A percentile compares a stretch with the other conserved stretches of the same genome.
These are phyloP conservation scores for Thumatha senex DNA, from an alignment of 2,888 invertebrate genomes.

Conservation along the genomic window DNA sequence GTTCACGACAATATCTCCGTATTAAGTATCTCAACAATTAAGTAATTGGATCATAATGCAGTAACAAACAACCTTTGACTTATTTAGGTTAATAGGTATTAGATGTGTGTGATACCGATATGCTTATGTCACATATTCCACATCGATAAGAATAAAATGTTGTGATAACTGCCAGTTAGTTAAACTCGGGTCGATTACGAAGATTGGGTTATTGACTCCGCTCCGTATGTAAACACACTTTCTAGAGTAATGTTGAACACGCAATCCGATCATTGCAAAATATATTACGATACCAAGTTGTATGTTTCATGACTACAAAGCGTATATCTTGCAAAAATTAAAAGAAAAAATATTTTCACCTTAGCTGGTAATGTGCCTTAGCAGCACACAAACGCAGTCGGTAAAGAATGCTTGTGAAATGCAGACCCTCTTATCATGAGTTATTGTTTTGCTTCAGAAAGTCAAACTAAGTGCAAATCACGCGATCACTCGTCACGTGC, in stretches of 20 bases:
- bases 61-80: conserved; percentile 19
- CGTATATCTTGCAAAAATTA: not conserved
- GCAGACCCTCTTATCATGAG: conserved; percentile 36
- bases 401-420: conserved; percentile 26
- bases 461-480: conserved; percentile 20
- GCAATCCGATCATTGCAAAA: conserved; percentile 49
- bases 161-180: not conserved
- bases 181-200: conserved; percentile 20
- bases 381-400: not conserved
- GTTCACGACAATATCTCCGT: conserved; percentile 32
- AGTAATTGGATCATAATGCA: conserved; percentile 42
- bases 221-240: conserved; percentile 67
- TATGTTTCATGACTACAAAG: not conserved
- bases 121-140: not conserved
- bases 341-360: not conserved
- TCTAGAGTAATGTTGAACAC: conserved; percentile 78
- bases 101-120: not conserved
- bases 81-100: conserved; percentile 19
- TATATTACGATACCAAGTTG: conserved; percentile 17
- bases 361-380: not conserved
- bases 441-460: conserved; percentile 28
- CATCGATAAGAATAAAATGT: not conserved
- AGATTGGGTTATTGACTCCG: conserved; percentile 64
- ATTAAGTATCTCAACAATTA: conserved; percentile 49
- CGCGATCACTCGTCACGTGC: conserved; percentile 33